Evolutionary conservation across 2,888 invertebrate species (phyloP), one percentile per base, ranked within the genome.

Genomic region (Lucinisca nassula): DNA sequence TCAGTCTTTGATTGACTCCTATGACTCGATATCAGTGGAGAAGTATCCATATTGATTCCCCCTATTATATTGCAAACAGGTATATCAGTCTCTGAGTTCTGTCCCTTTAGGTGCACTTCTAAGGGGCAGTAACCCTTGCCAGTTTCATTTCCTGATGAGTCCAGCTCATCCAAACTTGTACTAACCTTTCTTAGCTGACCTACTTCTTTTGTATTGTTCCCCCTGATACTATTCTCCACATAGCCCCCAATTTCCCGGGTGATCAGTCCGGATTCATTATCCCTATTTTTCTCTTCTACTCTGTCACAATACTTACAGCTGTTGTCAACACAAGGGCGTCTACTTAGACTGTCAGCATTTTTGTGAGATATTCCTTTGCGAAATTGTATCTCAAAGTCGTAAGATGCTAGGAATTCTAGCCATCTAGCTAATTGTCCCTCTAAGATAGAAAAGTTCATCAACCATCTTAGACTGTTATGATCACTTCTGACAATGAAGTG

Each of bases 401-500:
- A 90, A 45, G 78, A 70, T 38, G 77, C 82, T 0, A 87, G 61
- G 24, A 81, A 79, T 27, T 87, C 77, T 0, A 89, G 35, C 90
- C 90, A 89, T 35, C 88, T 45, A n/a, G 79, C 78, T 2, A 82
- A 32, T 72, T 85, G 85, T 8, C 88, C 89, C 37, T 88, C 86
- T 1, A 84, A 85, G 21, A 85, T 67, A 30, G 87, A 88, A 32
- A 90, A 86, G 0, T 75, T 76, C 6, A 70, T 55, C 12, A 91
- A 30, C 91, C 91, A 91, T 21, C 40, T 37, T 0, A 91, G 75
- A 4, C 91, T 87, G 0, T 73, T 55, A 77, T 92, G 90, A 61
- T 92, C 92, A 14, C 91, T 90, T 21, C 91, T 21, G 0, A 92
- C 35, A 0, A 84, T 38, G 70, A 90, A 89, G 12, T 79, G 37